Conservation (phyloP, 1,140 invertebrate genomes). For the Diuraphis noxia region DNA sequence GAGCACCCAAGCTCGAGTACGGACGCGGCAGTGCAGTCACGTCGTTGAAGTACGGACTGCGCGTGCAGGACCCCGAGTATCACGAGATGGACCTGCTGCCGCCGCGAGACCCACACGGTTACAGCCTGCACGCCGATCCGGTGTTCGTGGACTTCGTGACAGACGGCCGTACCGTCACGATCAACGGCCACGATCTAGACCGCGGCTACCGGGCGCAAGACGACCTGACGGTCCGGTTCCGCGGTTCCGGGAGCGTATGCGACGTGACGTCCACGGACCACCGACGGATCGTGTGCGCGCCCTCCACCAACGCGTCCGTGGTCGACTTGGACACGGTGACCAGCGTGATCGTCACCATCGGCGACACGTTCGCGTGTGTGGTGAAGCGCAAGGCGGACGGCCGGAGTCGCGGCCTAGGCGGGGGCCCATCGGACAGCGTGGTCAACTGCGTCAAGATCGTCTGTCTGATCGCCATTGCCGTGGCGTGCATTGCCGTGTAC, state of each 20-base stretch:
- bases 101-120: background rate
- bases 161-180: background rate
- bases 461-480: background rate
- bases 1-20: background rate
- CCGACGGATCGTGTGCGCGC: background rate
- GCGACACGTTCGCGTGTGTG: background rate
- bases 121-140: background rate
- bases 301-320: background rate
- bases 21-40: no score
- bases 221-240: background rate
- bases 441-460: background rate
- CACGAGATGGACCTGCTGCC: background rate
- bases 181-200: background rate
- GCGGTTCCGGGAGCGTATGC: background rate
- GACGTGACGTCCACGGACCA: background rate
- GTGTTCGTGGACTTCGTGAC: background rate
- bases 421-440: background rate
- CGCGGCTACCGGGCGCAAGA: background rate
- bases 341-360: background rate
- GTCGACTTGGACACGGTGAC: background rate
- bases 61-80: background rate
- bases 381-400: background rate
- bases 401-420: no score
- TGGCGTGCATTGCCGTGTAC: background rate
- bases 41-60: background rate